A percentile compares a stretch with the other conserved stretches of the same genome.
phyloP scores from a whole-genome alignment of 2,113 vertebrate species.

The Semnornis frantzii region DNA sequence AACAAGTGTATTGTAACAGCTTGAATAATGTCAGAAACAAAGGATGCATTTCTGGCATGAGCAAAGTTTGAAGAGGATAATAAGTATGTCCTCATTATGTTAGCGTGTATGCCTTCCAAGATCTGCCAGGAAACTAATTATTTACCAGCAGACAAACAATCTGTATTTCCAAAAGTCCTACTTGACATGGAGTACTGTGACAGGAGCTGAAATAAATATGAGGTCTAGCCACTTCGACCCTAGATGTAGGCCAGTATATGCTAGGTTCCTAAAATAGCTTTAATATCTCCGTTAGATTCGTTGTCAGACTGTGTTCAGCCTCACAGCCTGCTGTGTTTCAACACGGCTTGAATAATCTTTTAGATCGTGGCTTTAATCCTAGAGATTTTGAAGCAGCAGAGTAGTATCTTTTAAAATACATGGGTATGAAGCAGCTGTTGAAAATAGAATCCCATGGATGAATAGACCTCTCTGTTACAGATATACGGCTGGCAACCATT shows the following conservation, averaged over 20 bases:
- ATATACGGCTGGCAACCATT: background rate
- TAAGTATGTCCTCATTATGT: background rate
- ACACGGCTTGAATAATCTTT: slow-evolving; percentile 26
- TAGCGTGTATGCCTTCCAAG: background rate
- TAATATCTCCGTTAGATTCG: slow-evolving; percentile 4
- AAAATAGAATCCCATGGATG: slow-evolving; percentile 16
- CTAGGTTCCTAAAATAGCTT: slow-evolving; percentile 32
- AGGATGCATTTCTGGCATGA: background rate
- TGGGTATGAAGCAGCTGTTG: slow-evolving; percentile 36
- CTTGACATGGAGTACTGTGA: background rate
- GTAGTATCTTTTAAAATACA: background rate
- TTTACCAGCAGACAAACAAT: background rate
- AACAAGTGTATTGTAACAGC: background rate
- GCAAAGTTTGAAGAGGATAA: background rate
- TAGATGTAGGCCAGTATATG: background rate
- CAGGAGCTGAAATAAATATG: background rate
- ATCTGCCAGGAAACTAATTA: background rate
- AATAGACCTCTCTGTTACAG: background rate
- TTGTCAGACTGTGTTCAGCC: slow-evolving; percentile 4
- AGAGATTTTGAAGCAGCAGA: slow-evolving; percentile 30
- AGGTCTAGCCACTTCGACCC: background rate
- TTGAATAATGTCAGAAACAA: background rate
- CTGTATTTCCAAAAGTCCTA: background rate
- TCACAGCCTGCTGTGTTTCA: slow-evolving; percentile 20
- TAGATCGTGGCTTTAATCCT: slow-evolving; percentile 33